Base-by-base conservation (phyloP, 2,797 vertebrate genomes). In the Scolopax bukidnonensis region DNA sequence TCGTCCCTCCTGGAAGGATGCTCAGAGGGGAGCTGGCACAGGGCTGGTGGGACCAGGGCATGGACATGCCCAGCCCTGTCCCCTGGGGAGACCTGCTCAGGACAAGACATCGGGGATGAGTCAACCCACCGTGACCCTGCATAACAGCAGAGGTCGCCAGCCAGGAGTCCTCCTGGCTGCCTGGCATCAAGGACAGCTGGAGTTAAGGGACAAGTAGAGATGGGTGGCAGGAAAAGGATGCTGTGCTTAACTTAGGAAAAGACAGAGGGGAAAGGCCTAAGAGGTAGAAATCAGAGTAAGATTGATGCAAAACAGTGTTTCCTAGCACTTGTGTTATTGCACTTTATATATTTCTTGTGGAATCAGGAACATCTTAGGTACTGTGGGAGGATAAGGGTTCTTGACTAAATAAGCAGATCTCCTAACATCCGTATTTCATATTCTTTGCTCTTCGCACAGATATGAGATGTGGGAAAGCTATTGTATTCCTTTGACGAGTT, bases 1-100 rank as follows among this genome's bases (percentile, higher is more conserved):
- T 25, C 4, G 0, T 25, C 54, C 41, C 51, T 51, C 70, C 45
- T 30, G 36, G 41, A 41, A 6, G 0, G 4, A 27, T 3, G 36
- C 54, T 90, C 36, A 15, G 70, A 53, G 71, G n/a, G n/a, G 76
- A 70, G 40, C 6, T 7, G 56, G 51, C 1, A 0, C 27, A 3
- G 36, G 48, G 30, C 38, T 64, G 65, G 38, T 24, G 27, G 48
- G 53, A n/a, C 28, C 9, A 16, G 69, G 24, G 19, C 48, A 76
- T 41, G 33, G 70, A 40, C 2, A 0, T 10, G 9, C 4, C 13
- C 77, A 69, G 33, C 17, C 32, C 11, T 40, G 5, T 25, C 33
- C 27, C 23, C 17, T 13, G 20, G 11, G 11, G 16, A 16, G 1
- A 47, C 12, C 28, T 2, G 1, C 59, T 53, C 53, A 20, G 16